A percentile compares a stretch with the other conserved stretches of the same genome.
Conservation (phyloP, 2,888 invertebrate genomes). For the Leucoma salicis region DNA sequence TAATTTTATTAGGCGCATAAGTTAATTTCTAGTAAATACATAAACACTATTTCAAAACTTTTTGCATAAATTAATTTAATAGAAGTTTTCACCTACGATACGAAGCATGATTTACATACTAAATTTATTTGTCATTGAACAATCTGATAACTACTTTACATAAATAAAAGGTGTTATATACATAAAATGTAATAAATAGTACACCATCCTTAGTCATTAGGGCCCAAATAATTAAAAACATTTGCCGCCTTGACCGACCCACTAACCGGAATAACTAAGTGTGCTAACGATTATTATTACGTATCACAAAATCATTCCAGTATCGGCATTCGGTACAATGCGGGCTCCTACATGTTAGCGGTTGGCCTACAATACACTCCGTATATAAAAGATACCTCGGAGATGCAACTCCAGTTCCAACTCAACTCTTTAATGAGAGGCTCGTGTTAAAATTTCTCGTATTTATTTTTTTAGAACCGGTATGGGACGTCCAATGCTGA, state of each 20-base stretch:
- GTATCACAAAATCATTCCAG: constrained; percentile 63
- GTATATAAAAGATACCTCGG: constrained; percentile 71
- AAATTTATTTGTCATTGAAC: too few relatives aligned
- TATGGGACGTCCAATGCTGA: constrained; percentile 56
- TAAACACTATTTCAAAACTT: too few relatives aligned
- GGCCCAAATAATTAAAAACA: constrained; percentile 50
- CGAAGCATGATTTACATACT: too few relatives aligned
- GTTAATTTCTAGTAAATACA: too few relatives aligned
- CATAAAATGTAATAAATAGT: not conserved
- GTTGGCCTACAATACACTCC: constrained; percentile 73
- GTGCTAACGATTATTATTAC: constrained; percentile 74
- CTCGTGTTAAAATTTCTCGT: constrained; percentile 50
- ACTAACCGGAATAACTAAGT: constrained; percentile 69
- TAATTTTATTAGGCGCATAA: too few relatives aligned
- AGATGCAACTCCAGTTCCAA: constrained; percentile 63
- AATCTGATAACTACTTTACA: too few relatives aligned
- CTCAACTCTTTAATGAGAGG: constrained; percentile 58
- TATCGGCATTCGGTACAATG: constrained; percentile 54
- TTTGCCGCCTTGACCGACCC: constrained; percentile 69
- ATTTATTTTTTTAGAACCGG: constrained; percentile 67
- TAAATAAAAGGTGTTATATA: too few relatives aligned
- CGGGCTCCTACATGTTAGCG: constrained; percentile 68
- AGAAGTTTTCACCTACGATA: too few relatives aligned
- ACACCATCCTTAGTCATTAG: constrained; percentile 23
- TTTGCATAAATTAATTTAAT: too few relatives aligned